These are phyloP conservation scores for Microdon myrmicae DNA, from an alignment of 2,888 invertebrate genomes.

Conservation along the genomic window DNA sequence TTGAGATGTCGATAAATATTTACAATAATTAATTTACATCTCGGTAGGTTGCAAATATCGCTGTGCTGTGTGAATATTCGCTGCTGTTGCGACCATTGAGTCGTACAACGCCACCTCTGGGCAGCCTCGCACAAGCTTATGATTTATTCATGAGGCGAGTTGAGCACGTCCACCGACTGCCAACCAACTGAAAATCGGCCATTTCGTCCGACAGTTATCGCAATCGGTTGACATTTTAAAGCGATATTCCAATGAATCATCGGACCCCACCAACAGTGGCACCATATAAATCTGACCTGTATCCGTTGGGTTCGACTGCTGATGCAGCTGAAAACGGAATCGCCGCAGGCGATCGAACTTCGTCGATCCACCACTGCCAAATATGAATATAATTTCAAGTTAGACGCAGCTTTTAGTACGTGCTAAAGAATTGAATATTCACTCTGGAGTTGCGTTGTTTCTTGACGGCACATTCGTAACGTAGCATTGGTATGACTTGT, in stretches of 20 bases:
- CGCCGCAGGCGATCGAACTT: conserved; percentile 6
- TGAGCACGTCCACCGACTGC: conserved; percentile 23
- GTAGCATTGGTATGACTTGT: conserved; percentile 8
- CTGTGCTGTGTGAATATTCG: conserved; percentile 5
- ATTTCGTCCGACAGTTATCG: conserved; percentile 51
- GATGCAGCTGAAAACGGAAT: conserved; percentile 5
- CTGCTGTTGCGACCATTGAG: neutral
- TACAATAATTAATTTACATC: conserved; percentile 45
- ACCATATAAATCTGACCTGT: conserved; percentile 47
- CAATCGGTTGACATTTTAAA: conserved; percentile 51
- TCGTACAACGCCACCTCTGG: conserved; percentile 6
- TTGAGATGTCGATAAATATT: conserved; percentile 37
- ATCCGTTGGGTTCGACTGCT: too few species aligned
- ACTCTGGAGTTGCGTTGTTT: too few species aligned
- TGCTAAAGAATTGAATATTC: too few species aligned
- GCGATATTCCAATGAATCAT: conserved; percentile 52
- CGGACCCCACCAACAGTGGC: conserved; percentile 26
- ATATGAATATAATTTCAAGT: conserved; percentile 26
- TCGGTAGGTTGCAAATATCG: conserved; percentile 2
- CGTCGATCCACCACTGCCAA: conserved; percentile 14
- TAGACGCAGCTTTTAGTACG: too few species aligned
- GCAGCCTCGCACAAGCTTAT: conserved; percentile 25
- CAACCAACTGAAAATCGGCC: conserved; percentile 41
- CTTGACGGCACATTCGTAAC: too few species aligned
- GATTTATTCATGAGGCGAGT: conserved; percentile 34